phyloP scores from a whole-genome alignment of 2,113 vertebrate genomes.

The Tichodroma muraria region DNA sequence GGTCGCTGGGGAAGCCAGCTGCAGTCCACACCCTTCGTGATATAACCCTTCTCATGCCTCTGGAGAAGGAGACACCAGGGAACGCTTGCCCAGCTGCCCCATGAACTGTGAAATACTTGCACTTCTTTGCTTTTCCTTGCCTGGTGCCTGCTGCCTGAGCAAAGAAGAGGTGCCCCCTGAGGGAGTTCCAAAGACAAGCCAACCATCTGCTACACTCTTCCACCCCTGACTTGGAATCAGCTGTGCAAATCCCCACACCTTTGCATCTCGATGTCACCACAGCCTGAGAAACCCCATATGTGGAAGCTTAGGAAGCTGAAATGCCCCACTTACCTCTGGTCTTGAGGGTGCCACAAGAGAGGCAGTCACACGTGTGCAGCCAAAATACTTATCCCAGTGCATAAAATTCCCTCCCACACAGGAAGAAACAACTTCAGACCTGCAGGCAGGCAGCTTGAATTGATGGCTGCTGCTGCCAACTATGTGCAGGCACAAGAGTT shows the following conservation, averaged over 20 bases:
- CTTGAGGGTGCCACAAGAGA: background rate
- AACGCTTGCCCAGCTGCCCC: background rate
- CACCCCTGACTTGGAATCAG: background rate
- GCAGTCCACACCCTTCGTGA: background rate
- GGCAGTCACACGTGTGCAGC: accelerated
- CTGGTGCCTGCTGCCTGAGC: background rate
- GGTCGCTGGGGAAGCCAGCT: conserved; percentile 1
- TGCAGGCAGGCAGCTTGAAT: background rate
- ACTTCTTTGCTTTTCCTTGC: background rate
- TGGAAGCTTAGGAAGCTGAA: background rate
- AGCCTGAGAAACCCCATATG: accelerated
- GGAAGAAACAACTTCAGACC: background rate
- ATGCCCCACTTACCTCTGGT: background rate
- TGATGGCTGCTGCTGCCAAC: accelerated
- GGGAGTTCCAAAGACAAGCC: background rate
- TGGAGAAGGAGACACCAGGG: background rate
- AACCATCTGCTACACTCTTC: background rate
- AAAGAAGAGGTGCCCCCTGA: background rate
- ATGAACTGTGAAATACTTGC: background rate
- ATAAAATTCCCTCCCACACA: background rate
- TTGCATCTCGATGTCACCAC: background rate
- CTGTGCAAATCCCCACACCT: background rate
- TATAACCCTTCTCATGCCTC: background rate
- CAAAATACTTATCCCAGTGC: background rate
- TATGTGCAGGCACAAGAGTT: background rate